phyloP scores from a whole-genome alignment of 2,888 invertebrate genomes.

The Chalcosyrphus nemorum region DNA sequence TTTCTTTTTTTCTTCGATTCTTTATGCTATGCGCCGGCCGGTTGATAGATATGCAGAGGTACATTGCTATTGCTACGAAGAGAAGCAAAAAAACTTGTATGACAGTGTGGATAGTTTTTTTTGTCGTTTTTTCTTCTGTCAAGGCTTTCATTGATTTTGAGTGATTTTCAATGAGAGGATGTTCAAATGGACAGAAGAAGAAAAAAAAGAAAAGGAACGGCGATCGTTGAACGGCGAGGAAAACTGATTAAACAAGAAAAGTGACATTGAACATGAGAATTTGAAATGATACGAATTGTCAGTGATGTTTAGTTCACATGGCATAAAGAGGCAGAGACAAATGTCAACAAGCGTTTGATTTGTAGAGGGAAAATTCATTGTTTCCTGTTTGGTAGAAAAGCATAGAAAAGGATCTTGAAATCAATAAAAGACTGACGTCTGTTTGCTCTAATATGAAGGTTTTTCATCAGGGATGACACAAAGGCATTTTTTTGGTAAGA shows the following conservation, averaged over 20 bases:
- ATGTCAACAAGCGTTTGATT: slow-evolving; percentile 63
- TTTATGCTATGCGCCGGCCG: slow-evolving; percentile 18
- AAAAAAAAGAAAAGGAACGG: background rate
- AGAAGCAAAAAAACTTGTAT: slow-evolving; percentile 44
- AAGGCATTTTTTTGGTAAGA: background rate
- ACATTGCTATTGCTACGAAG: background rate
- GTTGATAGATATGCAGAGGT: slow-evolving; percentile 35
- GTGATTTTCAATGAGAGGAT: slow-evolving; percentile 66
- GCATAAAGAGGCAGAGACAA: slow-evolving; percentile 25
- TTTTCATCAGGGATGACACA: no score
- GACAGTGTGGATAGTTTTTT: slow-evolving; percentile 52
- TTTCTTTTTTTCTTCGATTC: slow-evolving; percentile 5
- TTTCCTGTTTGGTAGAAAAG: slow-evolving; percentile 43
- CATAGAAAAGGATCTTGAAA: background rate
- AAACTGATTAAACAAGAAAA: slow-evolving; percentile 70
- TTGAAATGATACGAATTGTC: slow-evolving; percentile 66
- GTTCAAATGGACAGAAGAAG: slow-evolving; percentile 33
- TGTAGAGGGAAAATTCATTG: slow-evolving; percentile 57
- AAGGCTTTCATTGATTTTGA: slow-evolving; percentile 71
- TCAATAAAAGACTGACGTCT: background rate
- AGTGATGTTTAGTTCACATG: slow-evolving; percentile 65
- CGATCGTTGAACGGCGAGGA: slow-evolving; percentile 24
- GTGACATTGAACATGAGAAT: slow-evolving; percentile 73
- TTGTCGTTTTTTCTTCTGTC: slow-evolving; percentile 37
- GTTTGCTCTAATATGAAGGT: background rate